A percentile compares a stretch with the other conserved stretches of the same genome.
phyloP scores from a whole-genome alignment of 2,113 vertebrate genomes.

The Dipodomys stephensi region DNA sequence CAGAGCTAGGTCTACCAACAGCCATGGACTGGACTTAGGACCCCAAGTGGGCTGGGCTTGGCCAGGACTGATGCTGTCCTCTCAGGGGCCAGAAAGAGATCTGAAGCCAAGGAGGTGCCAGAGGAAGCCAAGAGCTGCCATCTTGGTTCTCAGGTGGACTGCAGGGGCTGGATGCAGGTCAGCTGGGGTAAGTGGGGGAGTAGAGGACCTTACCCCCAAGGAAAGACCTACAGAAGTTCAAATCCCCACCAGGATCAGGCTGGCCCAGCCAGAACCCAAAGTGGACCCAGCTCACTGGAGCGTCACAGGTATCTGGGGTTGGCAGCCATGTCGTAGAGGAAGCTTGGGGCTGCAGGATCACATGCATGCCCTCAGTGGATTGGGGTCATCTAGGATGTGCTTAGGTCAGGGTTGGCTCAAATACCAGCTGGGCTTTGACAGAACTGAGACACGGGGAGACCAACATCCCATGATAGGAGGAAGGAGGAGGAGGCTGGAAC shows the following conservation, averaged over 20 bases:
- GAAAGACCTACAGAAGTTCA: not conserved
- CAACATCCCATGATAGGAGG: not conserved
- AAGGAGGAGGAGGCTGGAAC: not conserved
- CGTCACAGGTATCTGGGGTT: too few relatives aligned
- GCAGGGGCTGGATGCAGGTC: not conserved
- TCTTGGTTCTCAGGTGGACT: not conserved
- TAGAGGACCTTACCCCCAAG: too few relatives aligned
- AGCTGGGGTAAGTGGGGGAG: not conserved
- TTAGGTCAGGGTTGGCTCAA: not conserved
- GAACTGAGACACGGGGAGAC: not conserved
- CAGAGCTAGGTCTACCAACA: not conserved
- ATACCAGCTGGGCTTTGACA: not conserved
- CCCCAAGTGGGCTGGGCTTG: not conserved
- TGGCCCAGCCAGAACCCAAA: not conserved
- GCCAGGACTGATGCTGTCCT: not conserved
- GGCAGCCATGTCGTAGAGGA: too few relatives aligned
- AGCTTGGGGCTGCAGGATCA: too few relatives aligned
- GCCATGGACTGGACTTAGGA: too few relatives aligned
- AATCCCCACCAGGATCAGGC: not conserved
- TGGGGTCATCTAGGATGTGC: not conserved
- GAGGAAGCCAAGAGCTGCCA: not conserved
- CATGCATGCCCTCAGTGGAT: too few relatives aligned
- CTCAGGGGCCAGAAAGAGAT: not conserved
- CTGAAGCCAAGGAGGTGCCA: not conserved
- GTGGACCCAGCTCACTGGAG: not conserved